Percentiles rank a stretch among this genome's conserved stretches.
phyloP scores from a whole-genome alignment of 2,888 invertebrate genomes.

The Rotaria socialis region DNA sequence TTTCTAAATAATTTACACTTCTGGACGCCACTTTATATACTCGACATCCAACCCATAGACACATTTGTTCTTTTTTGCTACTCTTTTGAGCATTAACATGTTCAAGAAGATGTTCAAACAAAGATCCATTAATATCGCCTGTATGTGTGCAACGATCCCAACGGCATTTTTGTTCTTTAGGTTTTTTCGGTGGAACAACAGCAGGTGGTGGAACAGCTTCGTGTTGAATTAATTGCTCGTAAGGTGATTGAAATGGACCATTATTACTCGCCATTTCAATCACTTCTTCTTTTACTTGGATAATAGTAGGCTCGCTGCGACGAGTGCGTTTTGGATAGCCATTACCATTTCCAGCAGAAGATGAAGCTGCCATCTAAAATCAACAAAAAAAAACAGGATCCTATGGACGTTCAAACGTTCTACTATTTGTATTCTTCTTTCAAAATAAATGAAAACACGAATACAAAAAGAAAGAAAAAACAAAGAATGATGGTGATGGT shows the following conservation, averaged over 20 bases:
- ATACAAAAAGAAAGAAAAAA: not conserved
- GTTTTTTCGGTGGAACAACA: not conserved
- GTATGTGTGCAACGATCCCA: slow-evolving; percentile 21
- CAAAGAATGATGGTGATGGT: no score
- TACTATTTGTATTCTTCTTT: not conserved
- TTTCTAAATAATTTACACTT: slow-evolving; percentile 22
- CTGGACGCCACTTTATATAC: not conserved
- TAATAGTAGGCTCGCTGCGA: not conserved
- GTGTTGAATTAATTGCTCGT: not conserved
- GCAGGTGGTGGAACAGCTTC: not conserved
- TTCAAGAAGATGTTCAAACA: slow-evolving; percentile 27
- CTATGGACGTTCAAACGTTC: not conserved
- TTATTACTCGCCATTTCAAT: not conserved
- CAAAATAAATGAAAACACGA: not conserved
- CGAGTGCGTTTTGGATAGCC: not conserved
- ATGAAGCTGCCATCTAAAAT: slow-evolving; percentile 13
- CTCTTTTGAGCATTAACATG: slow-evolving; percentile 11
- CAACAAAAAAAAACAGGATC: not conserved
- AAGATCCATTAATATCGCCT: slow-evolving; percentile 24
- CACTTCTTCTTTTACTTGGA: not conserved
- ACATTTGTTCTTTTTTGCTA: slow-evolving; percentile 21
- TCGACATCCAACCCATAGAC: slow-evolving; percentile 31
- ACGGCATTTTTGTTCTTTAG: slow-evolving; percentile 32
- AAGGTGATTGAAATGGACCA: slow-evolving; percentile 12
- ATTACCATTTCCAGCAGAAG: not conserved